phyloP scores from a whole-genome alignment of 1,140 invertebrate species.

The Procambarus virginalis region DNA sequence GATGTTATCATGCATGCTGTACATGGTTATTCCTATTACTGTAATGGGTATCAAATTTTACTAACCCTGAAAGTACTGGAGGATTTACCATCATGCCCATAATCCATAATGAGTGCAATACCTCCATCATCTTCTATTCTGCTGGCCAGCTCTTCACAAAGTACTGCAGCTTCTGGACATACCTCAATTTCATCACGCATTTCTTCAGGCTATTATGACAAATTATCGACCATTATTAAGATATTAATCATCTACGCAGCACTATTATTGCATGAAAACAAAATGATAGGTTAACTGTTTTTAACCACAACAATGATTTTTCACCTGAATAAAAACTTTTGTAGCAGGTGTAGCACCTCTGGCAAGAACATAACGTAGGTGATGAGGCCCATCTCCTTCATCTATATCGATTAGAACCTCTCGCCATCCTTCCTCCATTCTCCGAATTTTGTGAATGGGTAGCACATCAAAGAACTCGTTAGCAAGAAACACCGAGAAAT shows the following conservation, averaged over 20 bases:
- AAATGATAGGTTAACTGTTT: not conserved
- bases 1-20: too few species aligned
- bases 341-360: conserved; percentile 81
- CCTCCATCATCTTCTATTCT: conserved; percentile 87
- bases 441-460: conserved; percentile 92
- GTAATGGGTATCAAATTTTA: conserved; percentile 73
- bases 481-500: conserved; percentile 91
- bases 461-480: conserved; percentile 99
- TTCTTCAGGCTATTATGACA: conserved; percentile 71
- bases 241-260: not conserved
- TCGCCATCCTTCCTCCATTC: conserved; percentile 85
- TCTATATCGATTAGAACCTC: conserved; percentile 92
- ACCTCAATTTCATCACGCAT: conserved; percentile 83
- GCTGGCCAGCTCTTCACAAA: conserved; percentile 83
- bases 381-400: conserved; percentile 66
- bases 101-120: conserved; percentile 91
- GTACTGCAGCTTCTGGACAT: conserved; percentile 83
- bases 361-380: conserved; percentile 82
- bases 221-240: not conserved
- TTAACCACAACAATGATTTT: not conserved
- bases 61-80: conserved; percentile 86
- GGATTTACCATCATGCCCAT: conserved; percentile 92
- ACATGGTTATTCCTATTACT: too few species aligned
- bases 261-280: too few species aligned
- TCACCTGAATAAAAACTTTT: conserved; percentile 72